These are phyloP conservation scores for Epizoanthus ramosus DNA, from an alignment of 92 coral and sea anemone genomes.

Conservation along the genomic window DNA sequence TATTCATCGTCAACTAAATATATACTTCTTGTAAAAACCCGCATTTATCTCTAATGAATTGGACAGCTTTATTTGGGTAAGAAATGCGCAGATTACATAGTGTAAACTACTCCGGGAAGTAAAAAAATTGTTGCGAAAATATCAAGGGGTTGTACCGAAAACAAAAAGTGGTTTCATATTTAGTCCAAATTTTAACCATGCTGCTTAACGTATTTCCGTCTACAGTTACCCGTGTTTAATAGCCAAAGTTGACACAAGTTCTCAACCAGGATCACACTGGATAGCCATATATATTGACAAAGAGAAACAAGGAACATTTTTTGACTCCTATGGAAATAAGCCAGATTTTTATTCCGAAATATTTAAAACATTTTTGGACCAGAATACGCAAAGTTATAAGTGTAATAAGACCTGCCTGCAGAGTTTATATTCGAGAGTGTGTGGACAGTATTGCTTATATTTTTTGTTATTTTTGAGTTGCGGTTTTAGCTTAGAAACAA, in stretches of 20 bases:
- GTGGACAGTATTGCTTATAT: conserved; percentile 8
- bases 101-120: no score
- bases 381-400: background rate
- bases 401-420: background rate
- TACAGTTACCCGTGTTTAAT: conserved; percentile 4
- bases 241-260: conserved; percentile 11
- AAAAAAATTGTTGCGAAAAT: no score
- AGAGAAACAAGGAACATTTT: background rate
- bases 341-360: background rate
- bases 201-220: conserved; percentile 13
- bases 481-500: no score
- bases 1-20: no score
- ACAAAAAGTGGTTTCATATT: no score
- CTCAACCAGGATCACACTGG: background rate
- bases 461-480: conserved; percentile 28
- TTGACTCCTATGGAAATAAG: background rate
- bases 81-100: no score
- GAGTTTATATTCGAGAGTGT: background rate
- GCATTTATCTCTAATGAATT: no score
- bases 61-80: no score
- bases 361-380: background rate
- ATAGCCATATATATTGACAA: background rate
- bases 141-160: no score
- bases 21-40: no score
- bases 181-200: no score